phyloP scores from a whole-genome alignment of 2,113 vertebrate genomes.

The Melanerpes formicivorus region DNA sequence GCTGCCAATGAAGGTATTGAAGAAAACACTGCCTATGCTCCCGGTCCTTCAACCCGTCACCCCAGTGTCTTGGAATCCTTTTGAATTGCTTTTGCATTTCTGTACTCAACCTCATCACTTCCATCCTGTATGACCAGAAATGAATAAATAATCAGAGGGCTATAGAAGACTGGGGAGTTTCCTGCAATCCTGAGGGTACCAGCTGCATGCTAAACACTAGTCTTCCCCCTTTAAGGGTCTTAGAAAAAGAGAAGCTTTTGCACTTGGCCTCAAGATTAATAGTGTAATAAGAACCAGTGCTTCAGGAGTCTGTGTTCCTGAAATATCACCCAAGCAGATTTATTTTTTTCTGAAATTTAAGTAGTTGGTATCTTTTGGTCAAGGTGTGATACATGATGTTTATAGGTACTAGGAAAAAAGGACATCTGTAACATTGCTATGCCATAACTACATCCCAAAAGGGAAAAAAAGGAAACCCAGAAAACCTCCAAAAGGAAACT shows the following conservation, averaged over 20 bases:
- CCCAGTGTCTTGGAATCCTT: too few relatives aligned
- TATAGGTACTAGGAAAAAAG: neutral
- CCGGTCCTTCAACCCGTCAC: too few relatives aligned
- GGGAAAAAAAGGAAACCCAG: too few relatives aligned
- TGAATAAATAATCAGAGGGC: too few relatives aligned
- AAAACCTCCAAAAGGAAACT: neutral
- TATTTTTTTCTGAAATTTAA: neutral
- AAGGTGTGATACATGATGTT: neutral
- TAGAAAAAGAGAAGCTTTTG: neutral
- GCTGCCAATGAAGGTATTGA: too few relatives aligned
- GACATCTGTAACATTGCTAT: neutral
- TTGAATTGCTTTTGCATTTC: too few relatives aligned
- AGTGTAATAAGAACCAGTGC: neutral
- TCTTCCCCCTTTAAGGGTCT: neutral
- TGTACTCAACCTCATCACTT: too few relatives aligned
- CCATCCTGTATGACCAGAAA: too few relatives aligned
- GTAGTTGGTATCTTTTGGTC: neutral
- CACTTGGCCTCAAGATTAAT: neutral
- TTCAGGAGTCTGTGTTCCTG: neutral
- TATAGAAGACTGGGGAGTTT: too few relatives aligned
- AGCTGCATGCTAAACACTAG: neutral
- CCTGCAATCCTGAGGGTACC: neutral
- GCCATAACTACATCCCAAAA: neutral
- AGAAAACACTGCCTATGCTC: too few relatives aligned
- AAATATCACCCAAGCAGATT: neutral